These are phyloP conservation scores for Saccostrea cuccullata DNA, from an alignment of 1,140 invertebrate species.

Conservation along the genomic window DNA sequence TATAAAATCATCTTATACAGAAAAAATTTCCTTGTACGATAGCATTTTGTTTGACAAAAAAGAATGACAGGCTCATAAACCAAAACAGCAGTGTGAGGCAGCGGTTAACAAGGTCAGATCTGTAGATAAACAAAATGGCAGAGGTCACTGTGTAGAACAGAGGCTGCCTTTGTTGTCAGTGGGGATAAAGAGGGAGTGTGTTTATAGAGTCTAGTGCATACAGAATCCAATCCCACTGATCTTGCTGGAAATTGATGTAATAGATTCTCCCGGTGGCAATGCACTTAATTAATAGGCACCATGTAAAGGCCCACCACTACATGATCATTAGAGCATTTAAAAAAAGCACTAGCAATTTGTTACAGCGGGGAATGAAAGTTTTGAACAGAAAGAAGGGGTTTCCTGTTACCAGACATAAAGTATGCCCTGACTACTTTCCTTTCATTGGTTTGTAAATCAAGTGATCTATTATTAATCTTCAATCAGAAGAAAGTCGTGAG, in stretches of 20 bases:
- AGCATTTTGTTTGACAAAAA: neutral
- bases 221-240: conserved; percentile 2
- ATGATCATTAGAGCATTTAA: conserved; percentile 18
- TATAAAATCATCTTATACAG: too few species aligned
- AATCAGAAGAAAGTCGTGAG: neutral
- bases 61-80: neutral
- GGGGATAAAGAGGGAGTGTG: neutral
- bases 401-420: conserved; percentile 13
- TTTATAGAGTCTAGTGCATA: neutral
- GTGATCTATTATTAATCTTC: conserved; percentile 17
- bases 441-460: neutral
- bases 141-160: neutral
- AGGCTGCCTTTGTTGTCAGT: neutral
- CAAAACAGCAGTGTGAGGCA: neutral
- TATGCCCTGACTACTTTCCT: neutral
- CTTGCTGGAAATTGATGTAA: neutral
- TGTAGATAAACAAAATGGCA: neutral
- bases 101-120: neutral
- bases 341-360: conserved; percentile 14
- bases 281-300: conserved; percentile 21
- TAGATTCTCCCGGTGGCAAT: neutral
- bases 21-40: neutral
- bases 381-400: neutral
- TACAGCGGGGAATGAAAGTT: neutral
- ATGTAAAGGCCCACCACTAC: neutral